Evolutionary conservation across 1,140 invertebrate species (phyloP).

Genomic region (Dryas iulia): DNA sequence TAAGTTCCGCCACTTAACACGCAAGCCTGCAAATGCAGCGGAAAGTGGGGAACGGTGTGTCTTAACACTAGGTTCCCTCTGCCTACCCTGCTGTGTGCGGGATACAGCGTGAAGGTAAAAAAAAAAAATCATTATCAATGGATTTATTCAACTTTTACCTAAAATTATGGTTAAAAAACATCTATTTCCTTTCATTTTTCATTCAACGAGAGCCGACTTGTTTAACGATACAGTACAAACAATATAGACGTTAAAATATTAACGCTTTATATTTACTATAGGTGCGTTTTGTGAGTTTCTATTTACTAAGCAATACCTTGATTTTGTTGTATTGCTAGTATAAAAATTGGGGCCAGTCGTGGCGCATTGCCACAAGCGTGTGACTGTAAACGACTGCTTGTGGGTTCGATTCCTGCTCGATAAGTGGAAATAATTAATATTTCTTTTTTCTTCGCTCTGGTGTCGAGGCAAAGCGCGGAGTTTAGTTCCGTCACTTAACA

Average conservation of each 20-base stretch:
- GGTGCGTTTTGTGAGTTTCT: not conserved
- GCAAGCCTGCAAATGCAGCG: no score
- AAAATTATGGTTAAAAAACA: not conserved
- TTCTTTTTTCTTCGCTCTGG: no score
- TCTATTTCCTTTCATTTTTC: not conserved
- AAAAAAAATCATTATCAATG: not conserved
- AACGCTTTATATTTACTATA: not conserved
- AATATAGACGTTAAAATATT: not conserved
- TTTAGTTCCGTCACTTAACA: no score
- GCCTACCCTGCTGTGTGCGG: not conserved
- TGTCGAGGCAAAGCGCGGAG: no score
- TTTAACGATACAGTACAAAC: not conserved
- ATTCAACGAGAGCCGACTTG: not conserved
- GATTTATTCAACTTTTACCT: not conserved
- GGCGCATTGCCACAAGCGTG: no score
- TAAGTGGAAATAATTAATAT: not conserved
- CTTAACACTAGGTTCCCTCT: not conserved
- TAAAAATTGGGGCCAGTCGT: no score
- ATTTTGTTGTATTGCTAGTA: not conserved
- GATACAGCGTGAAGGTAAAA: not conserved
- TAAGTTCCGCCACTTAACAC: no score
- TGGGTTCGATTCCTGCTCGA: no score
- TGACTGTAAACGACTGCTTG: no score
- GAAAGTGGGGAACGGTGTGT: no score
- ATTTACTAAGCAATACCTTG: not conserved